These are phyloP conservation scores for Tigriopus japonicus DNA, from an alignment of 1,140 invertebrate species.

Conservation along the genomic window DNA sequence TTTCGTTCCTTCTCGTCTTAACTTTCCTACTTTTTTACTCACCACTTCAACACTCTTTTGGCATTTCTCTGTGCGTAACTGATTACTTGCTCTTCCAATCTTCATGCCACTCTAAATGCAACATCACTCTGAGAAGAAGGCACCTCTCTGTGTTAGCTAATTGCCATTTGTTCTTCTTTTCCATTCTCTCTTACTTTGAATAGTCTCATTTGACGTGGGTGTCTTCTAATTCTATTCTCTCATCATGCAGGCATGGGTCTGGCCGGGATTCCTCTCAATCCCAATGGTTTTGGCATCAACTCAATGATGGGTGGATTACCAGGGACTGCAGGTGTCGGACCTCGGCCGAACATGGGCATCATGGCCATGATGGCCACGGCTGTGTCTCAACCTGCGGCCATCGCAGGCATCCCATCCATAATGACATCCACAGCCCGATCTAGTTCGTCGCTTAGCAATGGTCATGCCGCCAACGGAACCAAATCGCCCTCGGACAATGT, in stretches of 20 bases:
- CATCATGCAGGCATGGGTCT: background rate
- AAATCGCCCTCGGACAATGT: no score
- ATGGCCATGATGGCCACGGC: conserved; percentile 1
- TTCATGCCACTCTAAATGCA: no score
- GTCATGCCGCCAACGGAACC: no score
- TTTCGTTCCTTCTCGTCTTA: no score
- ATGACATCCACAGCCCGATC: background rate
- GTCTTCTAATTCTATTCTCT: background rate
- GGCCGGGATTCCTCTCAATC: background rate
- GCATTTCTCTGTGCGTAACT: no score
- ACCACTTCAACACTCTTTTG: no score
- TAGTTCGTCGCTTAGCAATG: no score
- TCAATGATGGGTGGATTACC: background rate
- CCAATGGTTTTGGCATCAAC: background rate
- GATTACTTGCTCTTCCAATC: no score
- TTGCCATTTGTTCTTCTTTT: background rate
- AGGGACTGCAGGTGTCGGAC: background rate
- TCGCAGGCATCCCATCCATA: background rate
- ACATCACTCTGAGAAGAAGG: background rate
- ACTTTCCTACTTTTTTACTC: no score
- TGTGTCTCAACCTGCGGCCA: background rate
- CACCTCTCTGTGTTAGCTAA: no score
- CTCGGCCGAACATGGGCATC: background rate
- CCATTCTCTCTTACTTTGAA: background rate
- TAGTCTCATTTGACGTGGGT: background rate